Percentiles rank a stretch among this genome's conserved stretches.
These are phyloP conservation scores for Rhagonycha lutea DNA, from an alignment of 2,888 invertebrate species.

Conservation along the genomic window DNA sequence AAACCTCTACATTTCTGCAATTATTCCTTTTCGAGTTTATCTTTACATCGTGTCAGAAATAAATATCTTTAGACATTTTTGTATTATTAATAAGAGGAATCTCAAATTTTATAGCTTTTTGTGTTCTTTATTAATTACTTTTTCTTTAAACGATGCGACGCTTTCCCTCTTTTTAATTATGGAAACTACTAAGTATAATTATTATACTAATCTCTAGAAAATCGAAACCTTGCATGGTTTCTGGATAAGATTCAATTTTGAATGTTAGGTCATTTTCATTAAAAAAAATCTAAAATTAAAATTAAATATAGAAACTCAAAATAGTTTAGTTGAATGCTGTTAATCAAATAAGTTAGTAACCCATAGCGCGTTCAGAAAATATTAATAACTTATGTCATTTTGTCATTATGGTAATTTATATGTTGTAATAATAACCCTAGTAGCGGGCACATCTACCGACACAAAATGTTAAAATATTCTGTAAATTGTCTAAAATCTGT, in stretches of 20 bases:
- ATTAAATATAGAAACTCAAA: background rate
- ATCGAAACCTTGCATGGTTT: background rate
- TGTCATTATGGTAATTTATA: background rate
- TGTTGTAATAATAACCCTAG: background rate
- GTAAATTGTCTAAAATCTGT: background rate
- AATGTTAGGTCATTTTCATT: background rate
- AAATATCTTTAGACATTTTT: background rate
- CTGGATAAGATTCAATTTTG: background rate
- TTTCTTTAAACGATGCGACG: background rate
- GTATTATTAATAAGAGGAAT: background rate
- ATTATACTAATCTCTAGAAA: background rate
- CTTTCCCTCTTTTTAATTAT: too few relatives aligned
- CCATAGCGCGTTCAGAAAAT: background rate
- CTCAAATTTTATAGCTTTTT: background rate
- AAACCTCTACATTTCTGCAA: background rate
- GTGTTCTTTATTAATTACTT: background rate
- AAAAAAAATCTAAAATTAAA: background rate
- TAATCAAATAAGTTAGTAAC: background rate
- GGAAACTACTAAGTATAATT: too few relatives aligned
- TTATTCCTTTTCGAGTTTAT: background rate
- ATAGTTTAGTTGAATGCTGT: background rate
- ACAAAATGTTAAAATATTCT: background rate
- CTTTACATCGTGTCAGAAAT: background rate
- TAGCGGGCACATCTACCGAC: background rate
- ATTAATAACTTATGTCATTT: background rate